phyloP scores from a whole-genome alignment of 1,140 invertebrate genomes.

The Drosophila kurseongensis region DNA sequence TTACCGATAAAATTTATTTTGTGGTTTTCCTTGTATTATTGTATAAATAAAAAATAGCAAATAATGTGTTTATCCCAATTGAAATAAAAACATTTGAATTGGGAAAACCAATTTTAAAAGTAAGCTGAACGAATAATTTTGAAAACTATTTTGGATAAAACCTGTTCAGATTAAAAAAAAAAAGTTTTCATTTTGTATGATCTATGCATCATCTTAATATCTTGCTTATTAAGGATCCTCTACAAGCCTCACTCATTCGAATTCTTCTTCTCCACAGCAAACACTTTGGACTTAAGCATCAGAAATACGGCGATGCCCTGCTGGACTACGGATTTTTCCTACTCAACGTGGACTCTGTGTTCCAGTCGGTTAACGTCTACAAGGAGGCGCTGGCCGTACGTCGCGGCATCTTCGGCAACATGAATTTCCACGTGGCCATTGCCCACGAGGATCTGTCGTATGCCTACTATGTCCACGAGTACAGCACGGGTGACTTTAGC shows the following conservation, averaged over 20 bases:
- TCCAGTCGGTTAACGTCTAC: conserved; percentile 92
- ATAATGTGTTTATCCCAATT: too few relatives aligned
- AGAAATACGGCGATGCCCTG: conserved; percentile 92
- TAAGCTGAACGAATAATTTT: too few relatives aligned
- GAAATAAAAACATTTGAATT: too few relatives aligned
- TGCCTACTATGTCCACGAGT: conserved; percentile 95
- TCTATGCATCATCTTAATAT: too few relatives aligned
- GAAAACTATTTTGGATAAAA: too few relatives aligned
- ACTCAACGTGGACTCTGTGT: conserved; percentile 94
- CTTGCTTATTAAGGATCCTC: too few relatives aligned
- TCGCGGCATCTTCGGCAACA: conserved; percentile 91
- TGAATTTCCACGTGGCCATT: conserved; percentile 94
- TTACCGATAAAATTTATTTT: too few relatives aligned
- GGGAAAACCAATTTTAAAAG: too few relatives aligned
- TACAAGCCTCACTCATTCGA: not conserved
- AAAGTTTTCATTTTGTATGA: too few relatives aligned
- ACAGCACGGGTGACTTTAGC: conserved; percentile 93
- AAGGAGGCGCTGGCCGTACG: conserved; percentile 91
- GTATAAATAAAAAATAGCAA: too few relatives aligned
- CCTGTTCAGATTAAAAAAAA: too few relatives aligned
- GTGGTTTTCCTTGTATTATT: too few relatives aligned
- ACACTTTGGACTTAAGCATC: conserved; percentile 89
- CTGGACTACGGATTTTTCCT: conserved; percentile 96
- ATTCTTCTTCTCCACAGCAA: conserved; percentile 36
- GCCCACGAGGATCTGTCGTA: conserved; percentile 96